Evolutionary conservation across 2,797 vertebrate genomes (phyloP).

Genomic region (Podarcis siculus): DNA sequence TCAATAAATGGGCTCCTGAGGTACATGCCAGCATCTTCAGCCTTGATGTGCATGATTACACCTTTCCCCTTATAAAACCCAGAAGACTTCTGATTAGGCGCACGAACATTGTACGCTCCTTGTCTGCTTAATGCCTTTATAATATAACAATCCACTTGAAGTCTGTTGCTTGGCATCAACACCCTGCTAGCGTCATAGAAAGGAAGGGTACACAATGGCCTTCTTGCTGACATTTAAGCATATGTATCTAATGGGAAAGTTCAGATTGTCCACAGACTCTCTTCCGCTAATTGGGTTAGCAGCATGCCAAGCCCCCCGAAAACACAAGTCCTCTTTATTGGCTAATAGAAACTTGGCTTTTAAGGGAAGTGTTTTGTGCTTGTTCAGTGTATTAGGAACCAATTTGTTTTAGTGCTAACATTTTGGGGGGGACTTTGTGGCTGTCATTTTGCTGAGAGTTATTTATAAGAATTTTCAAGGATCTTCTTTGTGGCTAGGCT

Average conservation of each 20-base stretch:
- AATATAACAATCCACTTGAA: not conserved
- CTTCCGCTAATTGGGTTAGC: not conserved
- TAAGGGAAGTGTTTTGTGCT: not conserved
- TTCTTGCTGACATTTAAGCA: not conserved
- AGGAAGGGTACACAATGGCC: not conserved
- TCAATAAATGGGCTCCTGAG: constrained; percentile 67
- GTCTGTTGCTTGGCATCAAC: constrained; percentile 11
- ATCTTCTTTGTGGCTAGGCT: not conserved
- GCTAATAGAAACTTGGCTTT: not conserved
- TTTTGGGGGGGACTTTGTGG: not conserved
- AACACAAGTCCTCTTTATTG: not conserved
- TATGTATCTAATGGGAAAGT: not conserved
- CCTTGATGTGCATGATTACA: constrained; percentile 3
- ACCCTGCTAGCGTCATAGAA: not conserved
- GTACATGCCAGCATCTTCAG: constrained; percentile 39
- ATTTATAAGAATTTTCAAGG: not conserved
- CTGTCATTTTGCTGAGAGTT: not conserved
- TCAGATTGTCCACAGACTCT: constrained; percentile 4
- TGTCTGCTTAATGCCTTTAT: not conserved
- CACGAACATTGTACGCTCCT: not conserved
- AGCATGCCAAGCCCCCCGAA: not conserved
- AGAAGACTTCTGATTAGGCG: not conserved
- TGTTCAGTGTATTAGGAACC: not conserved
- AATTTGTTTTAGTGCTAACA: not conserved
- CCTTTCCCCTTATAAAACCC: constrained; percentile 5